Evolutionary conservation across 2,888 invertebrate species (phyloP), one percentile per base, ranked within the genome.

Genomic region (Lithophane semibrunnea): DNA sequence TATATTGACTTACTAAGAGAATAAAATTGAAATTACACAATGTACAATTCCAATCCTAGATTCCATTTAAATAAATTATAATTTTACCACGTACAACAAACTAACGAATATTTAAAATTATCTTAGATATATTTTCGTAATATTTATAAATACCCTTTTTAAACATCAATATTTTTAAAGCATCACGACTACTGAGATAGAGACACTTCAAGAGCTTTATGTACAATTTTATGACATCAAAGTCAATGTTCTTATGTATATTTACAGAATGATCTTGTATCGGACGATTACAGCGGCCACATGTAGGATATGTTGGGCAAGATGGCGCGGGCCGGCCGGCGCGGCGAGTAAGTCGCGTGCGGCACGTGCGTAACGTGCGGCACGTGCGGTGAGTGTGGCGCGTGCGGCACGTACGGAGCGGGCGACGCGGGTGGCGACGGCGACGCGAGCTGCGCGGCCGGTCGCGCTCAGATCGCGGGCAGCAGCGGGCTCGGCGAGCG

Each of bases 401-500:
- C 79, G 75, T 61, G 73, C 71, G 65, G 63, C 77, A 75, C 77
- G 77, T 70, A 61, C 80, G 86, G 77, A 80, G 79, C 77, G 77
- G 77, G 82, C 60, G 73, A 76, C 64, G 65, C 84, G 61, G 82
- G 68, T 37, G 68, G 68, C 68, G 77, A 70, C 24, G 77, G 81
- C 54, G 72, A 75, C 64, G 67, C 84, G 56, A 75, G 82, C 63
- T 80, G 56, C 87, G 87, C 80, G 67, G 74, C 74, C 81, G 54
- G 75, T 61, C 76, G 81, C 76, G 90, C 91, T 95, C 94, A 96
- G 88, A 95, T 93, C 86, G 93, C 92, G 88, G 95, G 93, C 93
- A 96, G 95, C 90, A 96, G 94, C 90, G 96, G 96, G 92, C 96
- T 96, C 90, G 94, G 94, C 80, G 95, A 95, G 86, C 95, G 94